Conservation (phyloP, 64 coral and sea anemone genomes). For the Orbicella faveolata region DNA sequence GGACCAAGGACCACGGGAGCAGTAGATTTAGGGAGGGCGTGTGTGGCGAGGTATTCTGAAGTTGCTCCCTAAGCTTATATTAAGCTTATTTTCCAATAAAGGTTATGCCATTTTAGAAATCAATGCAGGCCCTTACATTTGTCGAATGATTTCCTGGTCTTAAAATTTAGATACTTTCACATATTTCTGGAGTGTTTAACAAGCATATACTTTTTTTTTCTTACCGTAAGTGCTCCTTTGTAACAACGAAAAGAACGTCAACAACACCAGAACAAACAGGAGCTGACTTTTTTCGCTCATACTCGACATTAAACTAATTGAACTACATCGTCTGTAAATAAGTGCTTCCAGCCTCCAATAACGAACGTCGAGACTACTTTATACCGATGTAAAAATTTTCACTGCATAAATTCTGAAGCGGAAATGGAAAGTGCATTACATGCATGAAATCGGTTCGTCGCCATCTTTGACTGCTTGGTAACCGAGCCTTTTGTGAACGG, state of each 20-base stretch:
- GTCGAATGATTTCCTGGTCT: no score
- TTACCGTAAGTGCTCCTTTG: constrained; percentile 9
- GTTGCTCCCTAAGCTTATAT: no score
- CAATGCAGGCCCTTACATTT: no score
- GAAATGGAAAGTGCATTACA: neutral
- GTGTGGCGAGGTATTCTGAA: no score
- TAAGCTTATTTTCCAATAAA: no score
- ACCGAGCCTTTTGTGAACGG: neutral
- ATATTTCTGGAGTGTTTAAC: no score
- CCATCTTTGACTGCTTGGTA: neutral
- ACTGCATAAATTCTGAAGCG: neutral
- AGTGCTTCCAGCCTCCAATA: neutral
- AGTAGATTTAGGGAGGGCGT: no score
- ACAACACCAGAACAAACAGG: neutral
- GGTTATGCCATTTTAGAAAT: no score
- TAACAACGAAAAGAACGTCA: neutral
- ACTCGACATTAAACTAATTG: neutral
- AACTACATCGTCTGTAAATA: neutral
- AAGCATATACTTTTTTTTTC: neutral
- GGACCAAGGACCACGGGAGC: no score
- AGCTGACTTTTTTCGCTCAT: neutral
- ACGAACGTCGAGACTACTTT: neutral
- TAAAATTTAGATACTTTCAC: no score
- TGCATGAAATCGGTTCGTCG: neutral
- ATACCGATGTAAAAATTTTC: neutral